Base-by-base conservation (phyloP, 2,888 invertebrate genomes). In the Tipula confusa region DNA sequence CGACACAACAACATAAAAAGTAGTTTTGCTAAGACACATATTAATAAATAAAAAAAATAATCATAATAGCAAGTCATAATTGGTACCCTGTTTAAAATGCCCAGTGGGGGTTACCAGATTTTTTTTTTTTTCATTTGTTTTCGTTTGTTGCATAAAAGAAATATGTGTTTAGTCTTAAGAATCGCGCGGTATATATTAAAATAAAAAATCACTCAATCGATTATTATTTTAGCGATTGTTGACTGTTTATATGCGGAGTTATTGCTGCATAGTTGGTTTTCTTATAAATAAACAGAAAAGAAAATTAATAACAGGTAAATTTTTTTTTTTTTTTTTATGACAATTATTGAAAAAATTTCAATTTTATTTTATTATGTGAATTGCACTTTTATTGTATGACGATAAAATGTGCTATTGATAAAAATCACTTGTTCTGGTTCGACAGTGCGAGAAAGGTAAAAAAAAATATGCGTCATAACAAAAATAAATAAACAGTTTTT, bases 251-350 rank as follows among this genome's bases (percentile, higher is more conserved):
- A 13, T 1, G 13, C 24, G 64, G 64, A 24, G 1, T 64, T 24
- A 64, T 64, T 31, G 7, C n/a, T 31, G 1, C 13, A 13, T 13
- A 15, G 15, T 15, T 15, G 6, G n/a, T n/a, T 15, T 9, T 6
- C 13, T 6, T 43, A 43, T 15, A 43, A 43, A 43, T 43, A 15
- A 43, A 43, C 9, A 64, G 64, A 11, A 64, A 64, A 24, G 64
- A 64, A 64, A 64, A 64, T 64, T 64, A 64, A 64, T 64, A 64
- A 64, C 64, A 64, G 64, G 64, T 64, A 64, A 64, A 64, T 64
- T 64, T 64, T n/a, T n/a, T n/a, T n/a, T n/a, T n/a, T n/a, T n/a
- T n/a, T n/a, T n/a, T 64, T 64, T 64, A 64, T 64, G 64, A 64
- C 64, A 64, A 64, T 64, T 24, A 64, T 64, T 64, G 64, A 64